These are phyloP conservation scores for Lepidocyrtinus sp. DNA, from an alignment of 2,888 invertebrate species.

Conservation along the genomic window DNA sequence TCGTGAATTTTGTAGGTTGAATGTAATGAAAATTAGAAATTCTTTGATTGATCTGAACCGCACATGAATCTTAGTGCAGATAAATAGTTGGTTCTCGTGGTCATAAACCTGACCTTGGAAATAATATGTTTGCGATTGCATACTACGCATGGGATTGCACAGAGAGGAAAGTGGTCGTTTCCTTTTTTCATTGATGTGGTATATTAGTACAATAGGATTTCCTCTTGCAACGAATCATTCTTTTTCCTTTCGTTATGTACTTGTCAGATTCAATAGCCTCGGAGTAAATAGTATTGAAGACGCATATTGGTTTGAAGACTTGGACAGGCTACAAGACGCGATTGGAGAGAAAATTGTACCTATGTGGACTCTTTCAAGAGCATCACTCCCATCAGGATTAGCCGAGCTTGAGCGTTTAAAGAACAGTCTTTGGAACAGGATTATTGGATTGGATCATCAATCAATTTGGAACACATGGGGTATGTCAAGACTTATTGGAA, in stretches of 20 bases:
- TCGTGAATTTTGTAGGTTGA: too few species aligned
- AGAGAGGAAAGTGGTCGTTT: not conserved
- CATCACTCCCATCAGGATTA: constrained; percentile 84
- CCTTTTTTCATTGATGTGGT: not conserved
- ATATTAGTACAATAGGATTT: too few species aligned
- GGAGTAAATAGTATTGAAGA: constrained; percentile 91
- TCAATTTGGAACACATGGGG: constrained; percentile 70
- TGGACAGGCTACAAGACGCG: constrained; percentile 79
- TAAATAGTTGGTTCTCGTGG: too few species aligned
- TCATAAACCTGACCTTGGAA: not conserved
- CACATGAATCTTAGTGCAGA: too few species aligned
- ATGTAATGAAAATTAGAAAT: too few species aligned
- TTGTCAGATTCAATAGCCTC: constrained; percentile 73
- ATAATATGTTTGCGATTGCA: not conserved
- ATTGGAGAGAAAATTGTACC: constrained; percentile 84
- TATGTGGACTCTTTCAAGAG: constrained; percentile 84
- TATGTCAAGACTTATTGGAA: constrained; percentile 31
- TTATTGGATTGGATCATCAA: constrained; percentile 78
- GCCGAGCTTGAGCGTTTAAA: constrained; percentile 84
- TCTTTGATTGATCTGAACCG: too few species aligned
- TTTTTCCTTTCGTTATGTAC: constrained; percentile 17
- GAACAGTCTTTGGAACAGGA: constrained; percentile 87
- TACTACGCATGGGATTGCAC: not conserved
- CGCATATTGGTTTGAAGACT: constrained; percentile 90
- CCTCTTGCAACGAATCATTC: not conserved